These are phyloP conservation scores for Palythoa grandiflora DNA, from an alignment of 92 coral and sea anemone species.

Conservation along the genomic window DNA sequence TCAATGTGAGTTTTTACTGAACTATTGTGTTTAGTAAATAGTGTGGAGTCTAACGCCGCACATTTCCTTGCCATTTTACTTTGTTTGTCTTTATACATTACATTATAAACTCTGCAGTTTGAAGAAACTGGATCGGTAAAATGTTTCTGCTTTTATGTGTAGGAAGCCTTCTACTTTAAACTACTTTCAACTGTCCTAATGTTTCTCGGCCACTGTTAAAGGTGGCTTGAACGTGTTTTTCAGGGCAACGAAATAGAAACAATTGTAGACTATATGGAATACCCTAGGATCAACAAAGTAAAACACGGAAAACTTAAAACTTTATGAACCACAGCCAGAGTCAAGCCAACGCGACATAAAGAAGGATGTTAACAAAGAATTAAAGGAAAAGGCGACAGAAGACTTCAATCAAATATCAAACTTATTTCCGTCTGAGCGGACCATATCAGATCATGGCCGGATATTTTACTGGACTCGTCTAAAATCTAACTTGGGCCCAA, in stretches of 20 bases:
- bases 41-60: too few relatives aligned
- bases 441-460: too few relatives aligned
- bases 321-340: neutral
- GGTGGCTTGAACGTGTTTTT: constrained; percentile 51
- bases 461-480: too few relatives aligned
- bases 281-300: neutral
- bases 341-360: neutral
- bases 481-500: too few relatives aligned
- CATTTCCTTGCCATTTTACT: too few relatives aligned
- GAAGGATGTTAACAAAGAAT: neutral
- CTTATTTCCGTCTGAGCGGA: too few relatives aligned
- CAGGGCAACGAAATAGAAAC: constrained; percentile 51
- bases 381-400: neutral
- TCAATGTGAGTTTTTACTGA: too few relatives aligned
- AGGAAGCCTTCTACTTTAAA: neutral
- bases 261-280: constrained; percentile 16
- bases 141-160: neutral
- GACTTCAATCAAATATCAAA: neutral
- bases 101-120: too few relatives aligned
- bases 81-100: too few relatives aligned
- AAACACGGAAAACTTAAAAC: neutral
- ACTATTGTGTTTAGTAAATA: too few relatives aligned
- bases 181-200: neutral
- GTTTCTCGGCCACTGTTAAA: neutral
- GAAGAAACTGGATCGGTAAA: neutral